Base-by-base conservation (phyloP, 2,797 vertebrate species). In the Sebastolobus altivelis region DNA sequence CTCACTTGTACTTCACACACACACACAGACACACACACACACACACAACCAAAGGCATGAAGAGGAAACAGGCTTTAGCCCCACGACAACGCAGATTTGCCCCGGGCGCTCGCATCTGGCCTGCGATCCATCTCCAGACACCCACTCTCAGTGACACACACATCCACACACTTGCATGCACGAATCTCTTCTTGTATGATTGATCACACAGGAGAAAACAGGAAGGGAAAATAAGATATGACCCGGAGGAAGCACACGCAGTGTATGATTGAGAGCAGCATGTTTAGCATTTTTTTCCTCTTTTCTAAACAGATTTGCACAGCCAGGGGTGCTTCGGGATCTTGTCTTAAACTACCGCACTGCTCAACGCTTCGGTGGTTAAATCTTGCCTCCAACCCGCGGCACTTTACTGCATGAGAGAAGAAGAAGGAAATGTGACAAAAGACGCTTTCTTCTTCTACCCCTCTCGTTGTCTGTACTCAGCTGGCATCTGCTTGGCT, bases 331-430 rank as follows among this genome's bases (percentile, higher is more conserved):
- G 83, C 69, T 86, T 87, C 25, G 35, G 86, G 90, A 91, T 93
- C 81, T 90, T 55, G 74, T 93, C 90, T 86, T 92, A 89, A 94
- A 93, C 92, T 84, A 86, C 75, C 81, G 75, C 80, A 58, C 83
- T 69, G 80, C 80, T 84, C 86, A 66, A 77, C 54, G 90, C 85
- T 86, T 83, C 75, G 49, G 11, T 85, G 91, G 78, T 76, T 88
- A 87, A 89, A 87, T 88, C 88, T 87, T 65, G 74, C 77, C 55
- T 79, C 63, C 35, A 38, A 90, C 87, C 86, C 40, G 20, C 58
- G 72, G 77, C 85, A 75, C 76, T 92, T 90, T 68, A 59, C 81
- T 78, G 76, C 85, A 87, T 72, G 77, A 86, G 70, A 89, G 80
- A 43, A 78, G 52, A 83, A 78, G 52, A 83, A 62, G 25, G 77